phyloP scores from a whole-genome alignment of 2,797 vertebrate species.

The Ispidina picta region DNA sequence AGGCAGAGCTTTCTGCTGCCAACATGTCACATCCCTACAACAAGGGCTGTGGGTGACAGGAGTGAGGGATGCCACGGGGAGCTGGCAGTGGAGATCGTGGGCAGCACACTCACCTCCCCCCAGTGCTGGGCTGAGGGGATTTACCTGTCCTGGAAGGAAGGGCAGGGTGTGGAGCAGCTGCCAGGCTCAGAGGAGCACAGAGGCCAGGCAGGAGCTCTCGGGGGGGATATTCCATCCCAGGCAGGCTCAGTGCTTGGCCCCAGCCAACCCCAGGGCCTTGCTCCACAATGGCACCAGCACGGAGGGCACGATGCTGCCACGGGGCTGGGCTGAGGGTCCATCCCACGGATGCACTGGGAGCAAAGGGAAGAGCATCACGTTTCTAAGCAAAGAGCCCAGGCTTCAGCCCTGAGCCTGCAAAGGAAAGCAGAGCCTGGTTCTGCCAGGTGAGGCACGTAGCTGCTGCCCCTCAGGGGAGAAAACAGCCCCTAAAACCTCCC shows the following conservation, averaged over 20 bases:
- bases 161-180: no score
- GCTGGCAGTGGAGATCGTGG: not conserved
- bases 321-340: not conserved
- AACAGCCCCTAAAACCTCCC: not conserved
- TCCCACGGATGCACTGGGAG: not conserved
- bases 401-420: not conserved
- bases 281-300: fast-evolving
- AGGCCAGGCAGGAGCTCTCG: not conserved
- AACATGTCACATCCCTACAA: not conserved
- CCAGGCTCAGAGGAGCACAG: not conserved
- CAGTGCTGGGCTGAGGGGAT: not conserved
- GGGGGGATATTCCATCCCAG: not conserved
- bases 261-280: not conserved
- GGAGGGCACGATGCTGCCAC: fast-evolving
- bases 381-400: not conserved
- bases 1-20: not conserved
- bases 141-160: not conserved
- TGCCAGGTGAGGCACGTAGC: not conserved
- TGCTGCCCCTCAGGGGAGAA: not conserved
- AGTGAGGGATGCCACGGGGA: fast-evolving
- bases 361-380: not conserved
- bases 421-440: not conserved
- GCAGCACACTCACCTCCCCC: not conserved
- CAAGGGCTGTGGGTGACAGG: not conserved
- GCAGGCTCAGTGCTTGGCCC: not conserved